A percentile compares a stretch with the other conserved stretches of the same genome.
Evolutionary conservation across 2,888 invertebrate genomes (phyloP).

Genomic region (Drosophila dives): DNA sequence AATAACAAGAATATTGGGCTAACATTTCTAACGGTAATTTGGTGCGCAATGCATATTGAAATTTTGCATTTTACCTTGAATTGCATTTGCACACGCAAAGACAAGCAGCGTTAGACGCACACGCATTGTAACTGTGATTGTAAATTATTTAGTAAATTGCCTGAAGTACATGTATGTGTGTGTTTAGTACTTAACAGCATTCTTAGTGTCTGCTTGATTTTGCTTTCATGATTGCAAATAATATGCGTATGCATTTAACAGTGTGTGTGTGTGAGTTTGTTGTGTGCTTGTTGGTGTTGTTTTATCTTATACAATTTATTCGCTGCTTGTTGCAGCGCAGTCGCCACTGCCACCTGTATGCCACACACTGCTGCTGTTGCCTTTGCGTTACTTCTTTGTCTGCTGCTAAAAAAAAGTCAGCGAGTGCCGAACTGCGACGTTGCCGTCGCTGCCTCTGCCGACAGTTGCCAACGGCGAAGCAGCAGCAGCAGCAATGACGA

Average conservation of each 20-base stretch:
- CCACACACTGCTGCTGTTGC: slow-evolving; percentile 16
- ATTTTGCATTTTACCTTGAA: slow-evolving; percentile 51
- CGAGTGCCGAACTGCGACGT: slow-evolving; percentile 9
- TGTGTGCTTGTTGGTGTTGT: slow-evolving; percentile 1
- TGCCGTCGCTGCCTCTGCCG: slow-evolving; percentile 12
- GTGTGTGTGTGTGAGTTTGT: background rate
- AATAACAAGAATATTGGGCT: slow-evolving; percentile 59
- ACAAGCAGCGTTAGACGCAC: slow-evolving; percentile 3
- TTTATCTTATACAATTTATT: slow-evolving; percentile 26
- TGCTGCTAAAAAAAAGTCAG: slow-evolving; percentile 25
- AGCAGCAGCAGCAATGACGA: slow-evolving; percentile 13
- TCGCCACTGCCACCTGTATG: slow-evolving; percentile 50
- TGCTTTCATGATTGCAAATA: slow-evolving; percentile 52
- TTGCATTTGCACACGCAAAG: slow-evolving; percentile 26
- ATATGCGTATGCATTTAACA: slow-evolving; percentile 36
- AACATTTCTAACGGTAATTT: slow-evolving; percentile 59
- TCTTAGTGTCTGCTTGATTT: slow-evolving; percentile 25
- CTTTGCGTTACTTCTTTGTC: slow-evolving; percentile 45
- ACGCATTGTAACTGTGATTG: slow-evolving; percentile 31
- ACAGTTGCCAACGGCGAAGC: slow-evolving; percentile 22
- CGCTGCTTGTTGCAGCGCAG: slow-evolving; percentile 36
- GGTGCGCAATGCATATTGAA: slow-evolving; percentile 51
- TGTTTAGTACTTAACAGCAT: slow-evolving; percentile 7
- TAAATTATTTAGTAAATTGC: slow-evolving; percentile 35
- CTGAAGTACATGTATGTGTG: slow-evolving; percentile 12